These are phyloP conservation scores for Hydropotes inermis DNA, from an alignment of 2,113 vertebrate species.

Conservation along the genomic window DNA sequence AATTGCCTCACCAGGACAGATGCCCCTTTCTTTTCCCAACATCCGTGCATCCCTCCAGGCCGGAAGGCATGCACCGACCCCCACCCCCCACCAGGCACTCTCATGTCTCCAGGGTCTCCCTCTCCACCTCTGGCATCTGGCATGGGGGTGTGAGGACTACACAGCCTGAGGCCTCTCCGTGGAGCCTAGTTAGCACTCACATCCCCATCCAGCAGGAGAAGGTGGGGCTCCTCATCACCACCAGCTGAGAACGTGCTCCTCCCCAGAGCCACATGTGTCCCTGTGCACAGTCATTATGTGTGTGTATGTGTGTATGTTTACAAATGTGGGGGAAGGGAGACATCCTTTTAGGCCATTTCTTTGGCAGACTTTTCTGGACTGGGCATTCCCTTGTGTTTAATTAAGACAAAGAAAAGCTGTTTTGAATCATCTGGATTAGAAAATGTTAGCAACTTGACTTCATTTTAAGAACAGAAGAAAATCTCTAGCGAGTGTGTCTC, in stretches of 20 bases:
- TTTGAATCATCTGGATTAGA: background rate
- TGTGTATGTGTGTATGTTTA: background rate
- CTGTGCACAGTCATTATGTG: background rate
- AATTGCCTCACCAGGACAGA: background rate
- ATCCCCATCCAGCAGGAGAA: background rate
- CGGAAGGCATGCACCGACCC: background rate
- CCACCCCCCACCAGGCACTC: background rate
- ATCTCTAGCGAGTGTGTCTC: background rate
- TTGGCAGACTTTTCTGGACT: background rate
- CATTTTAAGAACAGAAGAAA: background rate
- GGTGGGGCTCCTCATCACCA: background rate
- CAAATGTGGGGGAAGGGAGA: background rate
- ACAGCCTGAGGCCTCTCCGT: background rate
- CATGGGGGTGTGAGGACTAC: background rate
- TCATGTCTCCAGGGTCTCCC: background rate
- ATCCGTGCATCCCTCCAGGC: background rate
- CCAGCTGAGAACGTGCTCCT: background rate
- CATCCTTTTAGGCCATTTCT: background rate
- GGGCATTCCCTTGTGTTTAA: background rate
- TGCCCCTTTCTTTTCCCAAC: background rate
- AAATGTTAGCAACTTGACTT: background rate
- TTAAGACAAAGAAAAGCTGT: background rate
- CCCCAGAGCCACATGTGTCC: background rate
- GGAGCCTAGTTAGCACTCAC: background rate
- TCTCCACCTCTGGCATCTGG: background rate